Conservation (phyloP, 2,113 vertebrate species). For the Meleagris gallopavo region DNA sequence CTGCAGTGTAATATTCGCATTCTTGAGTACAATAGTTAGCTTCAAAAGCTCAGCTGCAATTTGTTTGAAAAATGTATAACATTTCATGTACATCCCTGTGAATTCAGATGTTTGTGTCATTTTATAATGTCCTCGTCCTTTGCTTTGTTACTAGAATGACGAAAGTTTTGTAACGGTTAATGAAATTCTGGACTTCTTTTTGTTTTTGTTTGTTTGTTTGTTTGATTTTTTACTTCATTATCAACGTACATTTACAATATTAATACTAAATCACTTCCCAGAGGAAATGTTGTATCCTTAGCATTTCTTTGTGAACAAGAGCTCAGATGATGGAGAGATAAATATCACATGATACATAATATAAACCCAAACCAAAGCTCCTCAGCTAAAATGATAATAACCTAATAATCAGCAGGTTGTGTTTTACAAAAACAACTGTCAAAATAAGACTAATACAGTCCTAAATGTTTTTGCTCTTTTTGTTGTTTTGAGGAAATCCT, state of each 20-base stretch:
- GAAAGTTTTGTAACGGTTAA: not conserved
- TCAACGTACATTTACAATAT: not conserved
- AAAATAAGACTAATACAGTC: slow-evolving; percentile 51
- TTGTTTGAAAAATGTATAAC: not conserved
- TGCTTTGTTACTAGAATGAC: not conserved
- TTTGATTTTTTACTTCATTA: not conserved
- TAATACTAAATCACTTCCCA: not conserved
- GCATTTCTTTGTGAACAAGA: not conserved
- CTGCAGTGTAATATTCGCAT: not conserved
- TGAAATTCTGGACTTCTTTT: not conserved
- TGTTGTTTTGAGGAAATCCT: slow-evolving; percentile 41
- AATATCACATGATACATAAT: not conserved
- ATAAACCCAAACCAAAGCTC: not conserved
- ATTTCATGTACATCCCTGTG: not conserved
- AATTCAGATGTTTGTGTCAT: not conserved
- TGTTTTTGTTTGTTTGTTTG: not conserved
- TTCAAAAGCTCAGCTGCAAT: not conserved
- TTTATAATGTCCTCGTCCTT: not conserved
- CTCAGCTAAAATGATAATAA: not conserved
- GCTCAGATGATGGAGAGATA: not conserved
- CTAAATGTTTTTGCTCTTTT: slow-evolving; percentile 9
- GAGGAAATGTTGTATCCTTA: not conserved
- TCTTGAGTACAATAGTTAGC: not conserved
- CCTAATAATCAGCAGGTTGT: slow-evolving; percentile 6
- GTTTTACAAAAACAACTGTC: slow-evolving; percentile 20